These are phyloP conservation scores for Caenorhabditis afra DNA, from an alignment of 2,888 invertebrate species.

Conservation along the genomic window DNA sequence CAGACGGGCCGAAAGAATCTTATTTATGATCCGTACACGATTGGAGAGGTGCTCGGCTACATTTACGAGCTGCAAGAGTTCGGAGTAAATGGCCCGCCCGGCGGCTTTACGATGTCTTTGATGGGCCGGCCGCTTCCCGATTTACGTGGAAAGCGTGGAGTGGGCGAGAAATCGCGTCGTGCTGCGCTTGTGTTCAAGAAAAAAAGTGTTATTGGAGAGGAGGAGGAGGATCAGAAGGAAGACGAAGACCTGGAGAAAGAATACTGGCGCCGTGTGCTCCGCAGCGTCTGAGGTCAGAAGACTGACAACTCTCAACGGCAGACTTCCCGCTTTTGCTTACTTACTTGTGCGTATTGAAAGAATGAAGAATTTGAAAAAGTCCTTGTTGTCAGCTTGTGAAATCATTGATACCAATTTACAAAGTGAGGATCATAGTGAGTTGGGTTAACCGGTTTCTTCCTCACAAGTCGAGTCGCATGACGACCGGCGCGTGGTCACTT, in stretches of 20 bases:
- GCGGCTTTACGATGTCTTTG: not conserved
- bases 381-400: too few relatives aligned
- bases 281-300: too few relatives aligned
- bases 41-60: constrained; percentile 4
- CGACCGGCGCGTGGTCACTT: constrained; percentile 96
- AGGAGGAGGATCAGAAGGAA: too few relatives aligned
- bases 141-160: not conserved
- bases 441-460: too few relatives aligned
- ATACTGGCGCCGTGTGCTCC: too few relatives aligned
- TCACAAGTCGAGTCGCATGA: constrained; percentile 85
- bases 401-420: too few relatives aligned
- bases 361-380: too few relatives aligned
- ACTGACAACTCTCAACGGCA: too few relatives aligned
- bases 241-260: too few relatives aligned
- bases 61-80: constrained; percentile 1
- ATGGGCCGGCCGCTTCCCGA: not conserved
- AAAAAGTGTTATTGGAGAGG: not conserved
- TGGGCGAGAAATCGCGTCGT: not conserved
- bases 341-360: too few relatives aligned
- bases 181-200: not conserved
- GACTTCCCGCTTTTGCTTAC: too few relatives aligned
- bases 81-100: not conserved
- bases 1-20: not conserved
- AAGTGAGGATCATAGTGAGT: too few relatives aligned
- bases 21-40: constrained; percentile 5